Base-by-base conservation (phyloP, 2,113 vertebrate species). In the Vombatus ursinus region DNA sequence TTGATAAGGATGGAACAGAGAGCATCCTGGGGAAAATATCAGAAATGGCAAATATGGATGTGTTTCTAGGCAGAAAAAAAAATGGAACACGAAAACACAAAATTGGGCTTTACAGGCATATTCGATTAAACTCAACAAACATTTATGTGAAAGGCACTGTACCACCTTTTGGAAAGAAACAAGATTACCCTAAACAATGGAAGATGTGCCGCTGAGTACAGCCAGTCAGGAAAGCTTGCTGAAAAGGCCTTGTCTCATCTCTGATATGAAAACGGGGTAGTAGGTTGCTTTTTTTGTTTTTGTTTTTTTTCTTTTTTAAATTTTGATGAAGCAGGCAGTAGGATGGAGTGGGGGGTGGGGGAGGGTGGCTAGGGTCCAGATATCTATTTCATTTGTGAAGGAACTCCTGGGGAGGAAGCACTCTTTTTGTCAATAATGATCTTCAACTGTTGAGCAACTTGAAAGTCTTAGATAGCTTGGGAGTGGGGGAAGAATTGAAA, bases 1-100 rank as follows among this genome's bases (percentile, higher is more conserved):
- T 93, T 37, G 50, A 26, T 94, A 48, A 50, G 68, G 84, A 84
- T 90, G 91, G 90, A 93, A 96, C 25, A 68, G 31, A 19, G 31
- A 68, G 61, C 12, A 57, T 12, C 28, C 31, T 16, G 0, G 31
- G 14, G 37, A 77, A 77, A n/a, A 77, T n/a, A 19, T 77, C 37
- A 22, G 37, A n/a, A n/a, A 44, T n/a, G 31, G 31, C 10, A 68
- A 8, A 37, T 14, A 68, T 16, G 9, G 28, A 26, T 57, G 8
- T 9, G 54, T 28, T 57, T 57, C 26, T 10, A 57, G 26, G 26
- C 28, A 61, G 28, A 31, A 77, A n/a, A 37, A 37, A 19, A 77
- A 77, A 19, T 68, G 68, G 37, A n/a, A 77, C 37, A n/a, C 8
- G 37, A n/a, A 77, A n/a, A 77, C 12, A n/a, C 68, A 77, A n/a